Base-by-base conservation (phyloP, 1,140 invertebrate genomes). In the Neodiprion lecontei region DNA sequence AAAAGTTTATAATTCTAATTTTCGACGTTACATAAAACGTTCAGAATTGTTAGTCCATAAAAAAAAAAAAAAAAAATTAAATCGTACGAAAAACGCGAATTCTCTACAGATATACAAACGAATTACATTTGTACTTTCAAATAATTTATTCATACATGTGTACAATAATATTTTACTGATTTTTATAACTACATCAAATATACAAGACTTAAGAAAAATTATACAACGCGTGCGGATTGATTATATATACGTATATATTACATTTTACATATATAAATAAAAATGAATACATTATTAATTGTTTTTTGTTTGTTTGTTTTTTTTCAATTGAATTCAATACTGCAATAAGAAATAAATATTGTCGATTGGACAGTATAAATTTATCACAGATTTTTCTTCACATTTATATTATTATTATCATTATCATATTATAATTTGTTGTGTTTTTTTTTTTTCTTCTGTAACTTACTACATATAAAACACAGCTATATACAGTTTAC, bases 381-480 rank as follows among this genome's bases (percentile, higher is more conserved):
- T 84, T 84, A 85, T 85, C 82, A 85, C 83, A 85, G 83, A 81
- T 84, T 82, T 76, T 78, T 61, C 53, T 61, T 61, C 53, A 61
- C n/a, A 17, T 61, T 61, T 17, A 61, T 17, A 61, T 5, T 61
- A 12, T 11, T 53, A 53, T 61, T 14, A 61, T 61, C 11, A 17
- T 14, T 75, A 74, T 79, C 73, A 77, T 77, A 72, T 77, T 79
- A 50, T 47, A 53, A 71, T 71, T 74, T 76, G 80, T 73, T 72
- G 73, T 11, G 47, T 75, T 50, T 70, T 28, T 69, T 69, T 12
- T 69, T 75, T 23, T 78, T 75, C 67, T 28, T 73, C 53, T 76
- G 78, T 79, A 61, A 61, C 5, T 40, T 40, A 40, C 53, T 61
- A 61, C 53, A 61, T 61, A 61, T 61, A 79, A 78, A 78, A 78